Conservation (phyloP, 2,797 vertebrate genomes). For the Morus bassanus region DNA sequence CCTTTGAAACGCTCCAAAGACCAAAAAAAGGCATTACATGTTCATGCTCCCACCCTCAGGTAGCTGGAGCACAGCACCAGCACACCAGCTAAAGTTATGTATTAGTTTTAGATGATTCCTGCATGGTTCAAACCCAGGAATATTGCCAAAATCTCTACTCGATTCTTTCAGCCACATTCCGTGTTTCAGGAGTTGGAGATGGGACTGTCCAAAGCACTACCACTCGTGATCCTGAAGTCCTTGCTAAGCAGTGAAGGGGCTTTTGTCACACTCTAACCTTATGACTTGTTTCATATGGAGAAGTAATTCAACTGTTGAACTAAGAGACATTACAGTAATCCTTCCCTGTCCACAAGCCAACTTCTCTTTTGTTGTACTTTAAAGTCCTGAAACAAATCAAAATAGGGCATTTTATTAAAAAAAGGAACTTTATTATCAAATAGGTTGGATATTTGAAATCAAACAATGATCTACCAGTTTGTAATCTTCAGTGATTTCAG, state of each 20-base stretch:
- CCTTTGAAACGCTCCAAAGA: not conserved
- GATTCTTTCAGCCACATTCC: not conserved
- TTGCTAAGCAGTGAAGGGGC: not conserved
- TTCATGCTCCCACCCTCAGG: not conserved
- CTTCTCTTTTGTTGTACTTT: not conserved
- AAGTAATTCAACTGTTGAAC: not conserved
- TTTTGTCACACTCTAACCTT: not conserved
- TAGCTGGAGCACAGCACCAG: accelerated
- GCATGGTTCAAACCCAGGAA: not conserved
- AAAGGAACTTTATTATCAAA: not conserved
- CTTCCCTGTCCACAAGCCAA: not conserved
- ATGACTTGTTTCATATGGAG: too few relatives aligned
- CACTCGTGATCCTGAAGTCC: not conserved
- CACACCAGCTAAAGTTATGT: accelerated
- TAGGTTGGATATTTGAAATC: not conserved
- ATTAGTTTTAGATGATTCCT: not conserved
- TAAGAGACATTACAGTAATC: not conserved
- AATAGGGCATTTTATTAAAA: not conserved
- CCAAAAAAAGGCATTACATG: accelerated
- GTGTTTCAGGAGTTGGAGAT: not conserved
- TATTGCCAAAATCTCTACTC: not conserved
- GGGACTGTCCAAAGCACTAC: not conserved
- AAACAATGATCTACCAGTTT: not conserved
- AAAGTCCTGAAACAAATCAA: too few relatives aligned
- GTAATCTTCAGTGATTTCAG: not conserved